phyloP scores from a whole-genome alignment of 2,797 vertebrate species.

The Pangasius sanitwongsei region DNA sequence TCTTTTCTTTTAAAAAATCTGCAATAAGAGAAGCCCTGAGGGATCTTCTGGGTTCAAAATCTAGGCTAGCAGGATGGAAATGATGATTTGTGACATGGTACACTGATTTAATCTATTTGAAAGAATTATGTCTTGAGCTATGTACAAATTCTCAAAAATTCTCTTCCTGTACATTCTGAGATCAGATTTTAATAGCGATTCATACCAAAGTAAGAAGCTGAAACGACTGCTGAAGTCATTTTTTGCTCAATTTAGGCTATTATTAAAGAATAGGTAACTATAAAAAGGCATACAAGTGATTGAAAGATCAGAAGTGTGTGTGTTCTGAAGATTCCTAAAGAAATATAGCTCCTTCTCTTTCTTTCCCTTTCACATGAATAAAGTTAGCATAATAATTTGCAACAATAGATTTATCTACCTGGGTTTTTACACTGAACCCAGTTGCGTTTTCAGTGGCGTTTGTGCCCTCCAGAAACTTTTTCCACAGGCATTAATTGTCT shows the following conservation, averaged over 20 bases:
- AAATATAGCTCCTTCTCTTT: slow-evolving; percentile 20
- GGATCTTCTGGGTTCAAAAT: slow-evolving; percentile 3
- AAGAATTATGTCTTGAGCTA: slow-evolving; percentile 13
- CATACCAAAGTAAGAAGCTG: neutral
- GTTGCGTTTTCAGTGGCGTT: slow-evolving; percentile 16
- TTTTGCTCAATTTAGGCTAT: neutral
- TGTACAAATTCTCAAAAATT: neutral
- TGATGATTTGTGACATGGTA: slow-evolving; percentile 30
- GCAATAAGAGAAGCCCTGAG: slow-evolving; percentile 6
- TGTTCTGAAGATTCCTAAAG: neutral
- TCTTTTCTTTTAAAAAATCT: neutral
- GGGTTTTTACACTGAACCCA: neutral
- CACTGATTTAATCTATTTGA: slow-evolving; percentile 21
- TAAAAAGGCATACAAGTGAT: neutral
- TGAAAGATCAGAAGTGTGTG: neutral
- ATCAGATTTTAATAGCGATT: neutral
- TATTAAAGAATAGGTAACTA: neutral
- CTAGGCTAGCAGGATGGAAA: slow-evolving; percentile 40
- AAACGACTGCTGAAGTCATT: neutral
- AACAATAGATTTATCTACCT: slow-evolving; percentile 55
- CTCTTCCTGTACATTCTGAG: neutral
- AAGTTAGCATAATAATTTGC: neutral
- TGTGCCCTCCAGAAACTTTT: slow-evolving; percentile 79
- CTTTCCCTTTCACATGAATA: slow-evolving; percentile 30
- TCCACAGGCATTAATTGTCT: slow-evolving; percentile 96